Percentiles rank a stretch among this genome's conserved stretches.
These are phyloP conservation scores for Carassius gibelio DNA, from an alignment of 2,113 vertebrate species.

Conservation along the genomic window DNA sequence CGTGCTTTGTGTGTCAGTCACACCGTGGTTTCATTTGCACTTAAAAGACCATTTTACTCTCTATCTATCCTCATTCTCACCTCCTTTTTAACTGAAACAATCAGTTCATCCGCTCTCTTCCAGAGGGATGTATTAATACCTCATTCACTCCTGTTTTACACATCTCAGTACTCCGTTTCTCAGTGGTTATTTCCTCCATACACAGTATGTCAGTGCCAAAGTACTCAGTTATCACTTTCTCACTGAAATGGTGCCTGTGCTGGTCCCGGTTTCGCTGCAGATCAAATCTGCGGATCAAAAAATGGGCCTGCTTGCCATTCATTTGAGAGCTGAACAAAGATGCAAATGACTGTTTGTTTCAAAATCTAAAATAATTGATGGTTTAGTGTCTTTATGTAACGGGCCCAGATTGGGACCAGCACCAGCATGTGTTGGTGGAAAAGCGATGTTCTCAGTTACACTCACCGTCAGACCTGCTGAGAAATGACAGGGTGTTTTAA, in stretches of 20 bases:
- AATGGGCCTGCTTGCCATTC: not conserved
- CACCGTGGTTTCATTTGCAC: conserved; percentile 18
- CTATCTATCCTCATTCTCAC: not conserved
- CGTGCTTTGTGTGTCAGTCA: not conserved
- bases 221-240: not conserved
- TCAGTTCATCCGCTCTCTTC: not conserved
- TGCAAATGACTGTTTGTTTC: not conserved
- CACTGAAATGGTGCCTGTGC: not conserved
- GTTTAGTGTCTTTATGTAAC: not conserved
- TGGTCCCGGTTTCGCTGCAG: not conserved
- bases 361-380: not conserved
- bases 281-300: not conserved
- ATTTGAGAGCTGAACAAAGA: not conserved
- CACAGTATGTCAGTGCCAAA: not conserved
- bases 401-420: not conserved
- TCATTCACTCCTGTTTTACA: not conserved
- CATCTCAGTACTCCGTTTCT: not conserved
- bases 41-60: not conserved
- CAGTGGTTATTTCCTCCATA: not conserved
- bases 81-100: not conserved
- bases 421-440: not conserved
- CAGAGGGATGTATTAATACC: conserved; percentile 1
- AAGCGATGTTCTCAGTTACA: conserved; percentile 11
- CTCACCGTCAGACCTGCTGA: not conserved
- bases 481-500: not conserved